phyloP scores from a whole-genome alignment of 2,113 vertebrate species.

The Silurus meridionalis region DNA sequence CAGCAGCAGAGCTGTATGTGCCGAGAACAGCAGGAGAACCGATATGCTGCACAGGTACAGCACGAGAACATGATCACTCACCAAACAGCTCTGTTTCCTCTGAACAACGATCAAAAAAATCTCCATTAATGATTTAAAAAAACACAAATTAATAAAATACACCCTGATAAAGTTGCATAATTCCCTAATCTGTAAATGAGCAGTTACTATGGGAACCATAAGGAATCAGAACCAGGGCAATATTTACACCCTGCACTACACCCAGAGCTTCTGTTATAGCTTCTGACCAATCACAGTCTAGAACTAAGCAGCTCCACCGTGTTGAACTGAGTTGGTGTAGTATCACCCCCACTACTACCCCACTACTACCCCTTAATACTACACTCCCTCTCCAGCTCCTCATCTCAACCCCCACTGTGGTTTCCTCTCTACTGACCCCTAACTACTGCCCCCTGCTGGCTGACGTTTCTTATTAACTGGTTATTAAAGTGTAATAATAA shows the following conservation, averaged over 20 bases:
- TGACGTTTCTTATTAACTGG: not conserved
- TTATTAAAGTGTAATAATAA: not conserved
- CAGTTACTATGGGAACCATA: not conserved
- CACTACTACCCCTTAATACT: not conserved
- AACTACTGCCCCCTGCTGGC: slow-evolving; percentile 48
- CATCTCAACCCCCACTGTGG: not conserved
- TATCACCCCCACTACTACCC: not conserved
- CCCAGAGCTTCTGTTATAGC: not conserved
- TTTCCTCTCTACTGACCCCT: too few species aligned
- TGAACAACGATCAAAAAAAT: not conserved
- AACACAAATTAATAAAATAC: not conserved
- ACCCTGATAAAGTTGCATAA: not conserved
- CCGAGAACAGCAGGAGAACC: slow-evolving; percentile 75
- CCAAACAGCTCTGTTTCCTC: not conserved
- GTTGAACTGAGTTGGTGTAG: not conserved
- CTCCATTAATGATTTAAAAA: not conserved
- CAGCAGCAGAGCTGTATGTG: slow-evolving; percentile 79
- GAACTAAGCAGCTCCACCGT: not conserved
- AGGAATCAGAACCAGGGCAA: too few species aligned
- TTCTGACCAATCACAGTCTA: not conserved
- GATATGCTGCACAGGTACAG: slow-evolving; percentile 82
- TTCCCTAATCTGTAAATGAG: not conserved
- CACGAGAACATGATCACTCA: not conserved
- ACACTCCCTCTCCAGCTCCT: not conserved
- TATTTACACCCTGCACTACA: not conserved